These are phyloP conservation scores for Yponomeuta evonymella DNA, from an alignment of 2,888 invertebrate genomes.

Conservation along the genomic window DNA sequence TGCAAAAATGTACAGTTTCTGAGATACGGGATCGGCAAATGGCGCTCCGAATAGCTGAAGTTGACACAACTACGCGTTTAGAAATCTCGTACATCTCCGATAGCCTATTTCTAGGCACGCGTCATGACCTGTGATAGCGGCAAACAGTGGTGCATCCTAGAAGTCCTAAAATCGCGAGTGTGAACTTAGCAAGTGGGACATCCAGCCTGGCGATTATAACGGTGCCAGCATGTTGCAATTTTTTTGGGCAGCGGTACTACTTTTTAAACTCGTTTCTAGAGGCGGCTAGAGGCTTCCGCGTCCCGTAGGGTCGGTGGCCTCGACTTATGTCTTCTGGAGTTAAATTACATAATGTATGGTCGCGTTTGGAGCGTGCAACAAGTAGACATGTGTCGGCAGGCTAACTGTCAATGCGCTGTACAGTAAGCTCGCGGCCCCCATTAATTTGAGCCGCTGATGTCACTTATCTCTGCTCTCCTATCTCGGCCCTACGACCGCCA, in stretches of 20 bases:
- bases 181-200: slow-evolving; percentile 72
- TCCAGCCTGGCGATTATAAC: slow-evolving; percentile 77
- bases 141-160: slow-evolving; percentile 66
- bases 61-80: slow-evolving; percentile 76
- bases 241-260: slow-evolving; percentile 77
- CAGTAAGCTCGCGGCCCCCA: slow-evolving; percentile 75
- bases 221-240: slow-evolving; percentile 78
- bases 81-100: slow-evolving; percentile 59
- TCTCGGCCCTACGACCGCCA: slow-evolving; percentile 75
- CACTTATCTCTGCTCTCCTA: slow-evolving; percentile 75
- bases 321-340: slow-evolving; percentile 68
- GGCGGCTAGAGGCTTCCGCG: slow-evolving; percentile 74
- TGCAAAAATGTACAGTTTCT: slow-evolving; percentile 63
- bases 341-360: slow-evolving; percentile 76
- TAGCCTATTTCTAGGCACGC: slow-evolving; percentile 60
- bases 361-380: slow-evolving; percentile 73
- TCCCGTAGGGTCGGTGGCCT: slow-evolving; percentile 75
- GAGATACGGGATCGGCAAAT: slow-evolving; percentile 73
- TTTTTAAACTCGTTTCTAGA: slow-evolving; percentile 77
- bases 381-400: slow-evolving; percentile 75
- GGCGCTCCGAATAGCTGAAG: slow-evolving; percentile 75
- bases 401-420: slow-evolving; percentile 77
- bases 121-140: slow-evolving; percentile 62
- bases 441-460: slow-evolving; percentile 76
- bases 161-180: slow-evolving; percentile 60